phyloP scores from a whole-genome alignment of 2,797 vertebrate species.

The Microhierax caerulescens region DNA sequence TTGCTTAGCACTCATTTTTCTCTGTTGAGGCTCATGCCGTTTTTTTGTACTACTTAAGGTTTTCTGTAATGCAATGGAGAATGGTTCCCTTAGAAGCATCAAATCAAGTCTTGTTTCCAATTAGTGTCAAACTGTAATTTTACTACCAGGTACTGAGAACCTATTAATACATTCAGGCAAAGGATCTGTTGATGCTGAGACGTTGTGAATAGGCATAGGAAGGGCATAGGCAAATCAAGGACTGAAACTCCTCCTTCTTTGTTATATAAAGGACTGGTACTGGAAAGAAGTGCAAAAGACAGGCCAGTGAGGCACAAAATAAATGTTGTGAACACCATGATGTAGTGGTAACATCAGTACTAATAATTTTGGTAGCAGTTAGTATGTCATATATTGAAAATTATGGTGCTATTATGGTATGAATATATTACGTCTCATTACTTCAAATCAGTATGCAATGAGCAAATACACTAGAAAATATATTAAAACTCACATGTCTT shows the following conservation, averaged over 20 bases:
- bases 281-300: background rate
- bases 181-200: background rate
- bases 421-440: background rate
- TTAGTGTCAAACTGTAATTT: background rate
- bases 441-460: background rate
- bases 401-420: background rate
- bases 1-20: background rate
- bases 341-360: background rate
- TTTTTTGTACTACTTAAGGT: background rate
- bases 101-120: background rate
- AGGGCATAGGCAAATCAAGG: background rate
- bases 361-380: background rate
- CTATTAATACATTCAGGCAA: background rate
- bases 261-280: background rate
- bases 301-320: background rate
- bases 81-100: background rate
- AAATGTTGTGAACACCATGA: background rate
- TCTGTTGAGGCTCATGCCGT: background rate
- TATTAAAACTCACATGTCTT: background rate
- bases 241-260: background rate
- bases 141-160: background rate
- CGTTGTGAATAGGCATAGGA: background rate
- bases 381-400: background rate
- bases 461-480: background rate
- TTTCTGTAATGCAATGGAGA: background rate